These are phyloP conservation scores for Ennomos quercinarius DNA, from an alignment of 2,888 invertebrate genomes.

Conservation along the genomic window DNA sequence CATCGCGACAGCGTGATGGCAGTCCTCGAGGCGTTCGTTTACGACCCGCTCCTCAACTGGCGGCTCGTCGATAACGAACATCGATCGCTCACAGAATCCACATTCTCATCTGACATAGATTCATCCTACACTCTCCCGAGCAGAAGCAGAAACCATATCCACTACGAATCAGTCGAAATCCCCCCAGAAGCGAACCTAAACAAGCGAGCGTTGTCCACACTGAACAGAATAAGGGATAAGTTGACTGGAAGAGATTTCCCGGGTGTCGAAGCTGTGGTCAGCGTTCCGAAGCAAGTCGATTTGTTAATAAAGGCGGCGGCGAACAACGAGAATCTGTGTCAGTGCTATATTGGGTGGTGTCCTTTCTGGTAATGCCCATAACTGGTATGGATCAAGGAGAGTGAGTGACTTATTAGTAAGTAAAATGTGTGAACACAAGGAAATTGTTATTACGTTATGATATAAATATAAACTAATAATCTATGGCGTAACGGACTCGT, in stretches of 20 bases:
- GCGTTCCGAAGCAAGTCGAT: conserved; percentile 96
- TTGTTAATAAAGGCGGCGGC: conserved; percentile 97
- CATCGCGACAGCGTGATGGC: conserved; percentile 99
- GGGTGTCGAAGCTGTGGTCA: conserved; percentile 88
- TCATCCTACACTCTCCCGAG: conserved; percentile 73
- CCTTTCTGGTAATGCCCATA: conserved; percentile 87
- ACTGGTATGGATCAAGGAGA: no score
- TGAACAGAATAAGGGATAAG: conserved; percentile 97
- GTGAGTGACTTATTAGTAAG: no score
- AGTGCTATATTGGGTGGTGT: conserved; percentile 99
- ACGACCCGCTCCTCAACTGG: conserved; percentile 99
- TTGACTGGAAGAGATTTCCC: conserved; percentile 97
- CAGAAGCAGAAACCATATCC: conserved; percentile 67
- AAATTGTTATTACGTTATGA: no score
- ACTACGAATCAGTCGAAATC: conserved; percentile 76
- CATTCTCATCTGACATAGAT: conserved; percentile 74
- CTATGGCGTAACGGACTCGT: no score
- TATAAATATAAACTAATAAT: no score
- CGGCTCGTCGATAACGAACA: conserved; percentile 86
- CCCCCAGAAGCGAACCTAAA: conserved; percentile 92
- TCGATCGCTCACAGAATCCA: conserved; percentile 70
- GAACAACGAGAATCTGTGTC: conserved; percentile 98
- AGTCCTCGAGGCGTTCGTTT: conserved; percentile 98
- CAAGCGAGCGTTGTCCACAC: conserved; percentile 95
- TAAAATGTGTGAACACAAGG: no score